Evolutionary conservation across 2,113 vertebrate genomes (phyloP), one percentile per base, ranked within the genome.

Genomic region (Colossoma macropomum): DNA sequence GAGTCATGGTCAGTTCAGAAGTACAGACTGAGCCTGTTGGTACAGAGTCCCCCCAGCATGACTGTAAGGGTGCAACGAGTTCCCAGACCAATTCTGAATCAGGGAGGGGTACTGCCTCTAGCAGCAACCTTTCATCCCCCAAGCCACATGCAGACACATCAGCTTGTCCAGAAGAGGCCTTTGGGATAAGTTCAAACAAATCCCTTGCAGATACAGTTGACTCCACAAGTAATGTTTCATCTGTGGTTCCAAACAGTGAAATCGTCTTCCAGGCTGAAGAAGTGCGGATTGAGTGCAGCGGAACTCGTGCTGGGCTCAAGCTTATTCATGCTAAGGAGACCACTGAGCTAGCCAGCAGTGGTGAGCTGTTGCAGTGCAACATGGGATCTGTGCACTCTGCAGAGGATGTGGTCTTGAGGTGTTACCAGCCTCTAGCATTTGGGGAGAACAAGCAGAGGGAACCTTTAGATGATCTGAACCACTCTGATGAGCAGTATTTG

Each of bases 221-320:
- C 32, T n/a, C 27, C 0, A 4, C 74, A 19, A 41, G 68, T 17
- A 38, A 8, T 50, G 23, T 59, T 41, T n/a, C 68, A n/a, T 38
- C 76, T 48, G 76, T 85, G 5, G 68, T 74, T 56, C 86, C 86
- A 8, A 93, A 75, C 87, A 66, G 87, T 52, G 86, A 92, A 68
- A 92, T 92, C 16, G 68, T 94, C 34, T 92, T 93, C n/a, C 92
- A 94, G 79, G 90, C 91, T 0, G 93, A 95, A 78, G 93, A 93
- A 38, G 88, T 94, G 19, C 89, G 90, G 74, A 93, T 94, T 0
- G 92, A 94, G 77, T 94, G 92, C 80, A 85, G 88, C 62, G 68
- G 88, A 2, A 87, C 91, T 0, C 88, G 89, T 0, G 85, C 83
- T 11, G 92, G 86, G 2, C 60, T 93, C 0, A 89, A 93, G 10